A percentile compares a stretch with the other conserved stretches of the same genome.
Conservation (phyloP, 2,113 vertebrate species). For the Arenaria interpres region DNA sequence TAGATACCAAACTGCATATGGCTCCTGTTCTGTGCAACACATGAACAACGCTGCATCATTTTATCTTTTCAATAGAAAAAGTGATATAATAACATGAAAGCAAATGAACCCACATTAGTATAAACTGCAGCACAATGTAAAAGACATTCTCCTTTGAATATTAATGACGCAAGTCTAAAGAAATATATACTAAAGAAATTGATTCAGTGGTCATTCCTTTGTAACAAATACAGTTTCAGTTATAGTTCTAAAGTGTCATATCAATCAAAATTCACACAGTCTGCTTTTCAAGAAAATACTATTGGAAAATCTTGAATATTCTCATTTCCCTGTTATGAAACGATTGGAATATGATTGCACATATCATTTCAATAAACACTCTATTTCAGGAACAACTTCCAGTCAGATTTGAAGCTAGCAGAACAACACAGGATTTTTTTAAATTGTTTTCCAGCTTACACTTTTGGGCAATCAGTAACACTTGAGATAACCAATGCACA, state of each 20-base stretch:
- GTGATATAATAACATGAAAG: slow-evolving; percentile 42
- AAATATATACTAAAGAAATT: slow-evolving; percentile 43
- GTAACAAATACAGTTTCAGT: slow-evolving; percentile 53
- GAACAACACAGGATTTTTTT: not conserved
- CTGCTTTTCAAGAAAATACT: slow-evolving; percentile 13
- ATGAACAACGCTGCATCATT: not conserved
- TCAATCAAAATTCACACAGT: slow-evolving; percentile 51
- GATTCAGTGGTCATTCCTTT: slow-evolving; percentile 48
- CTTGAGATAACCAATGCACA: not conserved
- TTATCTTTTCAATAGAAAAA: slow-evolving; percentile 18
- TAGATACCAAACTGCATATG: not conserved
- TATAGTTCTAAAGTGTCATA: slow-evolving; percentile 7
- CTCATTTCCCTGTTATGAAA: not conserved
- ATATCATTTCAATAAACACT: slow-evolving; percentile 1
- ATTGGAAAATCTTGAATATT: not conserved
- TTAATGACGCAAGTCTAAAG: slow-evolving; percentile 49
- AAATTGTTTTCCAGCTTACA: not conserved
- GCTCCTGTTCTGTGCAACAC: not conserved
- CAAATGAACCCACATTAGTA: slow-evolving; percentile 38
- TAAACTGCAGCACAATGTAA: slow-evolving; percentile 40
- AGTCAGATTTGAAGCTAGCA: not conserved
- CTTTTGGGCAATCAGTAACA: not conserved
- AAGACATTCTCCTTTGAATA: slow-evolving; percentile 44
- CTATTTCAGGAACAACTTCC: not conserved
- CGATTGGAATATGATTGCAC: not conserved